These are phyloP conservation scores for Psettodes erumei DNA, from an alignment of 2,113 vertebrate species.

Conservation along the genomic window DNA sequence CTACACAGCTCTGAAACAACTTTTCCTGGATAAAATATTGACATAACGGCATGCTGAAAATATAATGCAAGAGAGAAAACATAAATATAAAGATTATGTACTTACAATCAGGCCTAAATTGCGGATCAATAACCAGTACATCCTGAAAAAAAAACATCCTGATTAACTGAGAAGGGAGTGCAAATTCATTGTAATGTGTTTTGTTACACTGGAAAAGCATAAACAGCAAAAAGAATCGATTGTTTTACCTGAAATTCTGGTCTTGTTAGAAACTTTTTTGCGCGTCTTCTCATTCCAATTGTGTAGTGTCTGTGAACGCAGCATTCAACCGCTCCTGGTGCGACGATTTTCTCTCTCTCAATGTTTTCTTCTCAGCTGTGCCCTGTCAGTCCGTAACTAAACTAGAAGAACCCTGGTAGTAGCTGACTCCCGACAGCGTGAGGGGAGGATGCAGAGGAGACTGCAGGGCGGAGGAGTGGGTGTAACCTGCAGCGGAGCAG, in stretches of 20 bases:
- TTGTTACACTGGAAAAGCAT: neutral
- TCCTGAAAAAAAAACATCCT: constrained; percentile 60
- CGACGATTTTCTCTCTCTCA: neutral
- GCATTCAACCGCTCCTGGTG: constrained; percentile 25
- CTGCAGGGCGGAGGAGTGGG: constrained; percentile 46
- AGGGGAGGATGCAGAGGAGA: constrained; percentile 53
- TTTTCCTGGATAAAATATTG: neutral
- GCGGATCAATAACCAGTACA: constrained; percentile 68
- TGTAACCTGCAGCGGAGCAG: constrained; percentile 36
- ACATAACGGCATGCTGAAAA: neutral
- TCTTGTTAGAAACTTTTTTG: constrained; percentile 28
- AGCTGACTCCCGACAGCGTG: constrained; percentile 2
- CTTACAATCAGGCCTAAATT: constrained; percentile 76
- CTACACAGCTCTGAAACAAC: neutral
- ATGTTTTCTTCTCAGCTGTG: neutral
- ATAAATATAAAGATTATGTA: constrained; percentile 5
- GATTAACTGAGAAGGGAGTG: neutral
- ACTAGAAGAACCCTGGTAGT: neutral
- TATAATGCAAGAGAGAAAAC: neutral
- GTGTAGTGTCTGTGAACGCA: constrained; percentile 37
- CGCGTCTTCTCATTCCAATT: constrained; percentile 55
- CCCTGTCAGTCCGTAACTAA: neutral
- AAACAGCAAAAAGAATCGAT: neutral
- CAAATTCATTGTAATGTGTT: accelerated
- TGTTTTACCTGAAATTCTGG: constrained; percentile 52